These are phyloP conservation scores for Pteria penguin DNA, from an alignment of 2,888 invertebrate species.

Conservation along the genomic window DNA sequence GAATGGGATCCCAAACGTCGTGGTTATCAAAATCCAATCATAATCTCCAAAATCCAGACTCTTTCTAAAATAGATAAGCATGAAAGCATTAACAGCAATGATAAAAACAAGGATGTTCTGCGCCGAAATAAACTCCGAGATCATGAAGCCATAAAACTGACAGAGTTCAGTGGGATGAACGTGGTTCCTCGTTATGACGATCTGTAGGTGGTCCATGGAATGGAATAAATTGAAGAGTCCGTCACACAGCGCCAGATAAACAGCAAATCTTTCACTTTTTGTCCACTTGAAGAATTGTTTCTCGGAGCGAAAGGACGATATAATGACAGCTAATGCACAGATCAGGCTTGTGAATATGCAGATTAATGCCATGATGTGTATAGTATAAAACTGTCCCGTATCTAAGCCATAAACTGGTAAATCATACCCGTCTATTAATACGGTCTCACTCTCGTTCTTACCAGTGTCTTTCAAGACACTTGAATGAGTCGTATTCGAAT, in stretches of 20 bases:
- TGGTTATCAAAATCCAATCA: slow-evolving; percentile 44
- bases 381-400: slow-evolving; percentile 43
- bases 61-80: slow-evolving; percentile 45
- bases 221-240: slow-evolving; percentile 47
- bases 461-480: too few relatives aligned
- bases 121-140: slow-evolving; percentile 46
- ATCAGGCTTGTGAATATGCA: slow-evolving; percentile 45
- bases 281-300: slow-evolving; percentile 45
- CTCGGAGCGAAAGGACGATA: slow-evolving; percentile 36
- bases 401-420: slow-evolving; percentile 41
- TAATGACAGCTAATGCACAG: slow-evolving; percentile 34
- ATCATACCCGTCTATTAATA: slow-evolving; percentile 47
- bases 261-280: slow-evolving; percentile 48
- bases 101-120: slow-evolving; percentile 51
- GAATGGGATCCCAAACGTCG: slow-evolving; percentile 47
- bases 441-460: too few relatives aligned
- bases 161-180: slow-evolving; percentile 47
- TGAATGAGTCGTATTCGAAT: too few relatives aligned
- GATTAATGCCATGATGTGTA: slow-evolving; percentile 47
- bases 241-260: slow-evolving; percentile 51
- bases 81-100: slow-evolving; percentile 49
- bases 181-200: slow-evolving; percentile 44
- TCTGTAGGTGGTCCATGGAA: slow-evolving; percentile 46
- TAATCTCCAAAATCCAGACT: slow-evolving; percentile 40
- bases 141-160: slow-evolving; percentile 48